A percentile compares a stretch with the other conserved stretches of the same genome.
phyloP scores from a whole-genome alignment of 2,797 vertebrate species.

The Oryzias dopingdopingensis region DNA sequence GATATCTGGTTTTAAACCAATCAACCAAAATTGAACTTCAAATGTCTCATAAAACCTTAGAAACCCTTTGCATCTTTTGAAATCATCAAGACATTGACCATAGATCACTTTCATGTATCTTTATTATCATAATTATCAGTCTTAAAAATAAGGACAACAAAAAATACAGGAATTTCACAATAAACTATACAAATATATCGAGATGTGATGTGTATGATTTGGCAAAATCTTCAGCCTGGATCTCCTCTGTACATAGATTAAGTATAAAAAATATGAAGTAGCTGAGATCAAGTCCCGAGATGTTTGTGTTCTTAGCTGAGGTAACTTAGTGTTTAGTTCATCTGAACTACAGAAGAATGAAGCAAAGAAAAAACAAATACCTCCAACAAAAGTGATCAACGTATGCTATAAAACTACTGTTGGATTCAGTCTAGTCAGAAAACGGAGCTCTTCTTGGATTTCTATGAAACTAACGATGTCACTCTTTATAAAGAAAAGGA shows the following conservation, averaged over 20 bases:
- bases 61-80: too few species aligned
- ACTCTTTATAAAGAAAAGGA: constrained; percentile 67
- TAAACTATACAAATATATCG: constrained; percentile 73
- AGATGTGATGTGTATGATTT: constrained; percentile 61
- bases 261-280: constrained; percentile 59
- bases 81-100: constrained; percentile 3
- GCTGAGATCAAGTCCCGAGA: constrained; percentile 51
- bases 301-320: constrained; percentile 61
- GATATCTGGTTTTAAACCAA: too few species aligned
- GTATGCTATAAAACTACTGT: constrained; percentile 46
- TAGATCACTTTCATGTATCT: constrained; percentile 46
- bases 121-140: constrained; percentile 64
- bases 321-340: constrained; percentile 66
- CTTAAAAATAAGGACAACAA: constrained; percentile 60
- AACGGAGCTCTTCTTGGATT: constrained; percentile 53
- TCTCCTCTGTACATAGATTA: constrained; percentile 59
- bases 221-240: constrained; percentile 53
- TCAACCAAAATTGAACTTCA: too few species aligned
- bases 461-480: constrained; percentile 64
- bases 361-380: constrained; percentile 50
- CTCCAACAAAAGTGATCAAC: constrained; percentile 33
- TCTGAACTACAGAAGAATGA: constrained; percentile 60
- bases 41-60: too few species aligned
- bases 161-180: constrained; percentile 51
- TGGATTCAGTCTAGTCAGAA: constrained; percentile 66